These are phyloP conservation scores for Clarias batrachus DNA, from an alignment of 2,113 vertebrate species.

Conservation along the genomic window DNA sequence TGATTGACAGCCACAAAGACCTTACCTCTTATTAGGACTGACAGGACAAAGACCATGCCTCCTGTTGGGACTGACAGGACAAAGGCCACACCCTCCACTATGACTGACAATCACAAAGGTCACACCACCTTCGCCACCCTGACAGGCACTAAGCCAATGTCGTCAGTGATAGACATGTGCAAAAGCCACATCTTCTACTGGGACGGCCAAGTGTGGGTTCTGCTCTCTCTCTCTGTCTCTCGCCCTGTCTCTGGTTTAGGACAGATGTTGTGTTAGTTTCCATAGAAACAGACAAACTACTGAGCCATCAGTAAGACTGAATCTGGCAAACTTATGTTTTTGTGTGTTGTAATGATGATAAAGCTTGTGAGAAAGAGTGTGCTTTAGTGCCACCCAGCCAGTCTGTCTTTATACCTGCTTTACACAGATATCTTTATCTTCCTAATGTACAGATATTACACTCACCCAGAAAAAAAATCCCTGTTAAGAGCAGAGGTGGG, in stretches of 20 bases:
- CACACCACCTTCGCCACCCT: neutral
- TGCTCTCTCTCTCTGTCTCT: neutral
- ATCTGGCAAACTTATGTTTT: neutral
- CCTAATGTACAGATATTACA: neutral
- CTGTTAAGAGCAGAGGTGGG: too few relatives aligned
- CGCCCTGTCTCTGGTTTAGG: neutral
- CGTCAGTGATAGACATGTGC: neutral
- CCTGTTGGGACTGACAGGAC: neutral
- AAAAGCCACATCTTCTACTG: neutral
- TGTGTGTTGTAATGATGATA: neutral
- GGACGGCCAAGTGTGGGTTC: neutral
- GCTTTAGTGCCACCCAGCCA: neutral
- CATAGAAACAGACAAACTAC: slow-evolving; percentile 23
- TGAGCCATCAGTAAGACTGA: slow-evolving; percentile 8
- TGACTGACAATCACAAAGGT: neutral
- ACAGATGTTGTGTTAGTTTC: slow-evolving; percentile 21
- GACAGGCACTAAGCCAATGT: neutral
- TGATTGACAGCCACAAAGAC: neutral
- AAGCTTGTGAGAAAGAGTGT: neutral
- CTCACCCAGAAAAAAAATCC: neutral
- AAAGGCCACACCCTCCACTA: neutral
- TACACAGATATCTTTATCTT: neutral
- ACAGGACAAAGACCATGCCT: neutral
- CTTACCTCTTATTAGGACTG: neutral
- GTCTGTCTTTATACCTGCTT: neutral